Conservation (phyloP, 2,797 vertebrate genomes). For the Rhabdophis nuchalis region DNA sequence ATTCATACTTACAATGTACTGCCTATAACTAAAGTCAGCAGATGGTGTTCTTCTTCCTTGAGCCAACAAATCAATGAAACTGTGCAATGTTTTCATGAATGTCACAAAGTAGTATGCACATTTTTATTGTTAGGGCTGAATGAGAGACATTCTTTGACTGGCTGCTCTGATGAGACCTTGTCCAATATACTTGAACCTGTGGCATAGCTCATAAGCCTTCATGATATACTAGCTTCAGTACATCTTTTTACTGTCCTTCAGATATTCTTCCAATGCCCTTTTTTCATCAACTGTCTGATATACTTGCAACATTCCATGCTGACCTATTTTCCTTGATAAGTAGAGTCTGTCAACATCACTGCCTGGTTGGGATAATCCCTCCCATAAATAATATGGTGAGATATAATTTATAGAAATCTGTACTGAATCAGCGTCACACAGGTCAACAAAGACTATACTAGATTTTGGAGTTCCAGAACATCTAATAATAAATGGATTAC, state of each 20-base stretch:
- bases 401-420: not conserved
- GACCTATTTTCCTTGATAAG: not conserved
- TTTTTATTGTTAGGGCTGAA: too few relatives aligned
- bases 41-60: not conserved
- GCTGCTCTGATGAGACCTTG: too few relatives aligned
- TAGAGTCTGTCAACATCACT: not conserved
- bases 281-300: not conserved
- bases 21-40: not conserved
- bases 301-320: not conserved
- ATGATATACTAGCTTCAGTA: too few relatives aligned
- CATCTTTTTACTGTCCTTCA: not conserved
- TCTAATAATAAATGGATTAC: not conserved
- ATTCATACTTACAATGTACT: not conserved
- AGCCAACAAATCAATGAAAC: not conserved
- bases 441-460: not conserved
- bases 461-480: not conserved
- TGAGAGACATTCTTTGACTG: too few relatives aligned
- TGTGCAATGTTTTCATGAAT: not conserved
- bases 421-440: not conserved
- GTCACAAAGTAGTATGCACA: not conserved
- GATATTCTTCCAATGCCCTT: not conserved
- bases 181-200: not conserved
- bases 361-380: not conserved
- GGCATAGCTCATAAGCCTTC: not conserved
- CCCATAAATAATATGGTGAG: not conserved